Evolutionary conservation across 2,113 vertebrate genomes (phyloP).

Genomic region (Pomatostomus ruficeps): DNA sequence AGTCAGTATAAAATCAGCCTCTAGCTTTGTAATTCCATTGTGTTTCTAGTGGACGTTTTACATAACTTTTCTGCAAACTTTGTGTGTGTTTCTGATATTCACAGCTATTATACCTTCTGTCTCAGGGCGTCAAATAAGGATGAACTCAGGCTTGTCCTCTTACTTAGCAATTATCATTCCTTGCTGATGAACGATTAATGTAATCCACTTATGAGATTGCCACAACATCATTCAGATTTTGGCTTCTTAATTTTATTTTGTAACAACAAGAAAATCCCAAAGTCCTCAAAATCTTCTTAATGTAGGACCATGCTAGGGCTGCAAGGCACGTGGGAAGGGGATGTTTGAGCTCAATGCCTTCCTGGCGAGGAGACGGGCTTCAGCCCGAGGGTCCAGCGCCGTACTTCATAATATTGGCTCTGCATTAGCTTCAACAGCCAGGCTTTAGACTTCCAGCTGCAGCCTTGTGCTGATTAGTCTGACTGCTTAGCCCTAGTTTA

Average conservation of each 20-base stretch:
- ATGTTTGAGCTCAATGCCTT: fast-evolving
- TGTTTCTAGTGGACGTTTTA: neutral
- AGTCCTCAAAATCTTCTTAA: neutral
- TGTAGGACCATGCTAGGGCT: neutral
- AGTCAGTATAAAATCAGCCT: neutral
- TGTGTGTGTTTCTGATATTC: neutral
- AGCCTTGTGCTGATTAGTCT: neutral
- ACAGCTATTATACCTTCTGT: neutral
- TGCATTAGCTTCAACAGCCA: neutral
- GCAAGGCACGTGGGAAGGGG: fast-evolving
- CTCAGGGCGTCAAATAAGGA: neutral
- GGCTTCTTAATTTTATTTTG: neutral
- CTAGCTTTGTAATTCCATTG: neutral
- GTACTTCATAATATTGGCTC: fast-evolving
- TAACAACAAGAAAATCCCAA: neutral
- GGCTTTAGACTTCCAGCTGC: neutral
- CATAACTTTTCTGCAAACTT: neutral
- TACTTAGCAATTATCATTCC: neutral
- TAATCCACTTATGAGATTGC: neutral
- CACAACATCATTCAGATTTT: neutral
- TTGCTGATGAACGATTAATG: neutral
- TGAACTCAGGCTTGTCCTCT: neutral
- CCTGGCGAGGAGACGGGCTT: neutral
- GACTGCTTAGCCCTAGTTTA: neutral
- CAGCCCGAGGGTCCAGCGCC: fast-evolving